Base-by-base conservation (phyloP, 92 coral and sea anemone species). In the Palythoa caribaeorum region DNA sequence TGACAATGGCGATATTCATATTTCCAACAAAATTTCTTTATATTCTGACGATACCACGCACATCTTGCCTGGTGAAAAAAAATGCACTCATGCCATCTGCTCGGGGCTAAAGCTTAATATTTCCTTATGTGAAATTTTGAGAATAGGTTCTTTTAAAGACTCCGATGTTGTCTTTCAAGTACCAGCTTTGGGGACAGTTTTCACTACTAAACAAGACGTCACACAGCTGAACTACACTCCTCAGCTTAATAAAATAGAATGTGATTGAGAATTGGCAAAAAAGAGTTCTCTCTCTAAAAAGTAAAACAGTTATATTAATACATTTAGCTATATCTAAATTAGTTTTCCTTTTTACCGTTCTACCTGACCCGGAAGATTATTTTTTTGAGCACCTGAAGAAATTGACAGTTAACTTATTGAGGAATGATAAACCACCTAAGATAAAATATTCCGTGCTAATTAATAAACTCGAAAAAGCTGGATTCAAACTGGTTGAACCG, bases 391-490 rank as follows among this genome's bases (percentile, higher is more conserved):
- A 62, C 4, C n/a, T n/a, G n/a, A n/a, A n/a, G n/a, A n/a, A n/a
- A n/a, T n/a, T n/a, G n/a, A n/a, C n/a, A n/a, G n/a, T n/a, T n/a
- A 70, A 70, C 35, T 70, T 70, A 6, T 70, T 70, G 35, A n/a
- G 75, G 40, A 70, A 70, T 28, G 21, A 70, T 36, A 70, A 70
- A 36, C 75, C 38, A n/a, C 75, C 75, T 9, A n/a, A n/a, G n/a
- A n/a, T n/a, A n/a, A n/a, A n/a, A n/a, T n/a, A n/a, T n/a, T n/a
- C n/a, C n/a, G n/a, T 72, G 12, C 59, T 75, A 3, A 44, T 44
- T 9, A 75, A 75, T 48, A 16, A 44, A 48, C 6, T 44, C 20
- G 59, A 75, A 75, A 1, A 75, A 75, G 76, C n/a, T 72, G 76
- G 76, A 8, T 48, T 72, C 50, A 75, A 73, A 8, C n/a, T 74